A percentile compares a stretch with the other conserved stretches of the same genome.
phyloP scores from a whole-genome alignment of 2,113 vertebrate genomes.

The Mormyrus lacerda region DNA sequence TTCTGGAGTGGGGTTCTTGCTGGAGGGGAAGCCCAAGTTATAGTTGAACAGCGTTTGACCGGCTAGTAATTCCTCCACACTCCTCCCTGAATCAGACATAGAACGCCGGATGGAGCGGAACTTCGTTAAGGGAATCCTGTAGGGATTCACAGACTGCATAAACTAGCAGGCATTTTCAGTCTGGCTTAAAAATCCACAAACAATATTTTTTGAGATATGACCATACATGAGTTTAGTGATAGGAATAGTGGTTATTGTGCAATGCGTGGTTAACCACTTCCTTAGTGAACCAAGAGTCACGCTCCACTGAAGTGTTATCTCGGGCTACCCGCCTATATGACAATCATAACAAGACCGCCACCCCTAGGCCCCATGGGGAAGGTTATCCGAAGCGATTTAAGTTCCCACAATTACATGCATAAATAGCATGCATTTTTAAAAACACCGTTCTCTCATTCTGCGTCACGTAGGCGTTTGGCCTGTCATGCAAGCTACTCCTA shows the following conservation, averaged over 20 bases:
- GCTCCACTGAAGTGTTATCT: not conserved
- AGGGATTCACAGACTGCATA: not conserved
- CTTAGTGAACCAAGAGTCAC: not conserved
- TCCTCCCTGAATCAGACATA: constrained; percentile 58
- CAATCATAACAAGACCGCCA: not conserved
- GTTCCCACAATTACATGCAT: not conserved
- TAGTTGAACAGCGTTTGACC: constrained; percentile 55
- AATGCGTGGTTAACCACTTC: not conserved
- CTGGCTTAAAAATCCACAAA: not conserved
- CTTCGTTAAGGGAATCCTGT: constrained; percentile 77
- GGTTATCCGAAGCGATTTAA: not conserved
- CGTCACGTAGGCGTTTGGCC: not conserved
- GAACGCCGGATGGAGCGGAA: constrained; percentile 73
- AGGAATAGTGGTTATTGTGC: not conserved
- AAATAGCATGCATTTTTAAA: not conserved
- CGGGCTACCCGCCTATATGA: not conserved
- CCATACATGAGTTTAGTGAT: not conserved
- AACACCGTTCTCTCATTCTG: not conserved
- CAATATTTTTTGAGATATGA: not conserved
- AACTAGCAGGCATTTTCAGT: not conserved
- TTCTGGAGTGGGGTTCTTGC: constrained; percentile 68
- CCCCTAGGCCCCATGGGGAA: not conserved
- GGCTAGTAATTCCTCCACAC: constrained; percentile 54
- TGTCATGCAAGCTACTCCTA: not conserved
- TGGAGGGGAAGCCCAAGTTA: constrained; percentile 61